Base-by-base conservation (phyloP, 2,888 invertebrate species). In the Eupithecia exiguata region DNA sequence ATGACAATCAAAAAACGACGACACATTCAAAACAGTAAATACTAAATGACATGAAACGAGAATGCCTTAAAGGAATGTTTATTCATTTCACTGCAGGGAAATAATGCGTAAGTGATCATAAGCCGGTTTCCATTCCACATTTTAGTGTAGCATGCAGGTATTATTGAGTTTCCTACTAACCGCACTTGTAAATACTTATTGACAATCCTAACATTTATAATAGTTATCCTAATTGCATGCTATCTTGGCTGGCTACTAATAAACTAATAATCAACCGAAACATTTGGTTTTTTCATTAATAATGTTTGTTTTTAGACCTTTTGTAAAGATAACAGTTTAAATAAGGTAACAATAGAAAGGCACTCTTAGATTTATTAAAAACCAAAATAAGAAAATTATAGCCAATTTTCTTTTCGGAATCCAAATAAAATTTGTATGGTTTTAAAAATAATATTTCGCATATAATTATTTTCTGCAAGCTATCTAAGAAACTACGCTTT, bases 51-150 rank as follows among this genome's bases (percentile, higher is more conserved):
- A 65, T 53, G 16, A 65, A 65, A 38, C 21, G 63, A 65, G 69
- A 69, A 78, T 76, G 72, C 76, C 69, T 73, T 70, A 68, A 76
- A 78, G 80, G 81, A 84, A 82, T 83, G 77, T 81, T 69, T 80
- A 80, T 75, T 81, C 78, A 82, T 84, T 79, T 82, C 79, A 82
- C 83, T 77, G 75, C 80, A 80, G 83, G 84, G 83, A 81, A 80
- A 71, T 68, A 74, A 77, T 78, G 81, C 81, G 91, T 91, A 89
- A 91, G 93, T 93, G 93, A 93, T 93, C 93, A 92, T 89, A 84
- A 86, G 92, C 93, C 93, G 93, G 93, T 90, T 87, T 86, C 81
- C 81, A n/a, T n/a, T n/a, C n/a, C n/a, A n/a, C n/a, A n/a, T n/a
- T n/a, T 85, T 86, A 62, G 58, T 49, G 83, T 71, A 84, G 89